Evolutionary conservation across 2,113 vertebrate genomes (phyloP), one percentile per base, ranked within the genome.

Genomic region (Dasyprocta punctata): DNA sequence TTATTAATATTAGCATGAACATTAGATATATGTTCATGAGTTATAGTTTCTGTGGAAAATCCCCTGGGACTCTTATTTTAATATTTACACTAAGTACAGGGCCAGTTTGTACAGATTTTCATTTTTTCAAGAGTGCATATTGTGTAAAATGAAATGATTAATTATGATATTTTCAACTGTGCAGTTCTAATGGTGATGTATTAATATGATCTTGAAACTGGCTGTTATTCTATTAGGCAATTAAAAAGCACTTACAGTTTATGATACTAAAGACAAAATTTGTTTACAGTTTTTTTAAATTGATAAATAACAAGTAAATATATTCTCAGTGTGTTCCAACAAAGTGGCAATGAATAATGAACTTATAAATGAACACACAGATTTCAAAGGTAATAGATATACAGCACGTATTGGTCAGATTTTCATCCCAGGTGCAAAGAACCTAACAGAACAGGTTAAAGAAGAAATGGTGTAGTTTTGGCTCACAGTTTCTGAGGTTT

Each of bases 141-240:
- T 56, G 0, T 65, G 5, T 7, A 95, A 86, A 86, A 49, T 95
- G 8, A 5, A 65, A 96, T 89, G 24, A 86, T 95, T 38, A 54
- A 14, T 90, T 95, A 85, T 44, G 26, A 47, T 73, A 63, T 84
- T 83, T 86, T 71, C 49, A 54, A 24, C 22, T 1, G 65, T 38
- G 4, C 3, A 86, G 2, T 69, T 85, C 63, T 69, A 94, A 97
- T 86, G 69, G 20, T 95, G 81, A 90, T 56, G 38, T 44, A 90
- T 87, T 92, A 92, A 95, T 54, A 63, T 63, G 38, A 85, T 82
- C n/a, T 96, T 63, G 7, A 90, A 77, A n/a, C 30, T 88, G 6
- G 33, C 7, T 33, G 73, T 95, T 84, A 89, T 88, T 90, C 5
- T 94, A 38, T 88, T 52, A 92, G 52, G 90, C 19, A 92, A 81